phyloP scores from a whole-genome alignment of 2,113 vertebrate genomes.

The Elachura formosa region DNA sequence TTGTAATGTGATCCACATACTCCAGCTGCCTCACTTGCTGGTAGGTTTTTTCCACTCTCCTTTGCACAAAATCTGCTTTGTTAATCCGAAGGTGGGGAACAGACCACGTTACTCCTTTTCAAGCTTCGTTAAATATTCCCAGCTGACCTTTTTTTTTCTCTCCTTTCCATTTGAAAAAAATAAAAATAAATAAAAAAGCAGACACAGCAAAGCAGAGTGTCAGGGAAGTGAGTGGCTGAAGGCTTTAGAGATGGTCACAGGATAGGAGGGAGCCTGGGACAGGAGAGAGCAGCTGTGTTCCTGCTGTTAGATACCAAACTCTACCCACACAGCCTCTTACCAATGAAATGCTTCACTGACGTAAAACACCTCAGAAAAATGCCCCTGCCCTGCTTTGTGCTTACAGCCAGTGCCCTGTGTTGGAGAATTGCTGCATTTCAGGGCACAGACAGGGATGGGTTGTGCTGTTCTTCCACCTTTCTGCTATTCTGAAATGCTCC shows the following conservation, averaged over 20 bases:
- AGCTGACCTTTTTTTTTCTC: not conserved
- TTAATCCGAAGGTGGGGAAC: not conserved
- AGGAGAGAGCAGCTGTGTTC: slow-evolving; percentile 67
- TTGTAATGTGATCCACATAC: slow-evolving; percentile 9
- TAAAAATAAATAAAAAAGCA: not conserved
- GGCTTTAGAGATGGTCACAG: slow-evolving; percentile 13
- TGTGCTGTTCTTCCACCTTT: not conserved
- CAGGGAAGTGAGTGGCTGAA: slow-evolving; percentile 9
- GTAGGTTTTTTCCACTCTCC: not conserved
- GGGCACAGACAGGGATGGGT: not conserved
- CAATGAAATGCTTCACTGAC: not conserved
- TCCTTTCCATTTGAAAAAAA: not conserved
- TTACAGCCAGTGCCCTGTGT: not conserved
- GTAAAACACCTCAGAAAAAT: not conserved
- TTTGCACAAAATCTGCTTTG: slow-evolving; percentile 11
- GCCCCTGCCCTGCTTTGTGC: not conserved
- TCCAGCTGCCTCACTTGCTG: not conserved
- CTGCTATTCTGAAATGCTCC: not conserved
- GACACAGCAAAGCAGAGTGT: slow-evolving; percentile 39
- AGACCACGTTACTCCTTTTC: not conserved
- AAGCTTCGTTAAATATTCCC: slow-evolving; percentile 23
- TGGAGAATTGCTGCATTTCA: not conserved
- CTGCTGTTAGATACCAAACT: slow-evolving; percentile 35
- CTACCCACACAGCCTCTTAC: not conserved
- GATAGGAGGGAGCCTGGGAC: not conserved